These are phyloP conservation scores for Schrankia costaestrigalis DNA, from an alignment of 2,888 invertebrate species.

Conservation along the genomic window DNA sequence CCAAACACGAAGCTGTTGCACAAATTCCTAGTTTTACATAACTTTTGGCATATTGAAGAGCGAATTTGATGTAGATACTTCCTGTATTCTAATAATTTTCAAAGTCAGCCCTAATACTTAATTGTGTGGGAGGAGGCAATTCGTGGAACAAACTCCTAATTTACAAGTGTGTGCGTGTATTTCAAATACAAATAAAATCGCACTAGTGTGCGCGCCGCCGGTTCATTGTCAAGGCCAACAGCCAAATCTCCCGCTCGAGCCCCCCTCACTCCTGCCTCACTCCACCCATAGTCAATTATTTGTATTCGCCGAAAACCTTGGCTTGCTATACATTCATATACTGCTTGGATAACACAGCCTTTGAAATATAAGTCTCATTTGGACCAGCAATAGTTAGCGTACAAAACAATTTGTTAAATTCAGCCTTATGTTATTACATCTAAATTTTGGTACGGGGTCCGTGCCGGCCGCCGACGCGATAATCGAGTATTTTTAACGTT, in stretches of 20 bases:
- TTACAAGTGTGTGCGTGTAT: slow-evolving; percentile 51
- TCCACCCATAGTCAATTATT: slow-evolving; percentile 61
- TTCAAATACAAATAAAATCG: slow-evolving; percentile 49
- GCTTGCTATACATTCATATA: slow-evolving; percentile 44
- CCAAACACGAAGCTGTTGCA: too few species aligned
- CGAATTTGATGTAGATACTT: too few species aligned
- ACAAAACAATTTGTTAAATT: slow-evolving; percentile 29
- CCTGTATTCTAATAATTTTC: slow-evolving; percentile 8
- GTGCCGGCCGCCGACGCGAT: slow-evolving; percentile 50
- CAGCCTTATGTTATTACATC: slow-evolving; percentile 29
- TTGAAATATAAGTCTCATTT: slow-evolving; percentile 23
- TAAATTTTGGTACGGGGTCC: slow-evolving; percentile 34
- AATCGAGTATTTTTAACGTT: slow-evolving; percentile 63
- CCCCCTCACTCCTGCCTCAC: slow-evolving; percentile 56
- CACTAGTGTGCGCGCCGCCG: slow-evolving; percentile 70
- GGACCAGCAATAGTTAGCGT: slow-evolving; percentile 50
- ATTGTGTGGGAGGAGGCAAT: slow-evolving; percentile 72
- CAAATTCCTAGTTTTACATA: too few species aligned
- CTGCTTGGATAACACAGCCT: slow-evolving; percentile 44
- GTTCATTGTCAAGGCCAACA: slow-evolving; percentile 80
- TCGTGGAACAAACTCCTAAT: slow-evolving; percentile 62
- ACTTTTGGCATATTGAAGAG: too few species aligned
- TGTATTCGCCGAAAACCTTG: slow-evolving; percentile 58
- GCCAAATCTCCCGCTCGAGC: slow-evolving; percentile 74
- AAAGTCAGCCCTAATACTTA: slow-evolving; percentile 58